Evolutionary conservation across 2,113 vertebrate species (phyloP), one percentile per base, ranked within the genome.

Genomic region (Daubentonia madagascariensis): DNA sequence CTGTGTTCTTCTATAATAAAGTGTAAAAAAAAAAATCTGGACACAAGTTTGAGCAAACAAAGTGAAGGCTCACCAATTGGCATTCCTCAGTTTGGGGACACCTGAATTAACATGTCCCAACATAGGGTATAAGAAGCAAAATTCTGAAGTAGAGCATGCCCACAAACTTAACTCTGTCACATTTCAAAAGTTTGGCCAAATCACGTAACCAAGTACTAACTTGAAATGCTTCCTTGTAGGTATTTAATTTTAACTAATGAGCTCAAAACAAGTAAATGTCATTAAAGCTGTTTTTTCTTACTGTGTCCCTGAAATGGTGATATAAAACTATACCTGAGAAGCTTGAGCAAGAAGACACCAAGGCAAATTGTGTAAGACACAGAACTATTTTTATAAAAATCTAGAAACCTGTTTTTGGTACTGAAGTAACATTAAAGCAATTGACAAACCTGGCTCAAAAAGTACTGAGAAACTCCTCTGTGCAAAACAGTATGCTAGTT

Each of bases 231-330:
- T 89, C 40, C 30, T 54, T 50, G 35, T 73, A 61, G 72, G 48
- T 57, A 89, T 72, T 91, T 91, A 72, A 75, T 75, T 97, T 94
- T 86, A 78, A n/a, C 48, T 86, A 48, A 96, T 35, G 54, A 91
- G 25, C n/a, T 78, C 48, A 68, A 67, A 96, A 75, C 30, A 76
- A 85, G n/a, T 80, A 84, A 96, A 89, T 73, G n/a, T 48, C 73
- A 93, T 75, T 68, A 94, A 96, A 78, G 3, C 40, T 96, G 52
- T 14, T 61, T 85, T 92, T 87, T 67, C 43, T 72, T 75, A 61
- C 6, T 50, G 25, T 67, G 45, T 52, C 43, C 13, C 43, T 78
- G 75, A 92, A 78, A 93, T 43, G 50, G 35, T 87, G 28, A 87
- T 50, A 68, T 22, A 57, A 91, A 89, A 52, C 50, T 67, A 32